Conservation (phyloP, 1,140 invertebrate genomes). For the Yoshiicerus persimilis region DNA sequence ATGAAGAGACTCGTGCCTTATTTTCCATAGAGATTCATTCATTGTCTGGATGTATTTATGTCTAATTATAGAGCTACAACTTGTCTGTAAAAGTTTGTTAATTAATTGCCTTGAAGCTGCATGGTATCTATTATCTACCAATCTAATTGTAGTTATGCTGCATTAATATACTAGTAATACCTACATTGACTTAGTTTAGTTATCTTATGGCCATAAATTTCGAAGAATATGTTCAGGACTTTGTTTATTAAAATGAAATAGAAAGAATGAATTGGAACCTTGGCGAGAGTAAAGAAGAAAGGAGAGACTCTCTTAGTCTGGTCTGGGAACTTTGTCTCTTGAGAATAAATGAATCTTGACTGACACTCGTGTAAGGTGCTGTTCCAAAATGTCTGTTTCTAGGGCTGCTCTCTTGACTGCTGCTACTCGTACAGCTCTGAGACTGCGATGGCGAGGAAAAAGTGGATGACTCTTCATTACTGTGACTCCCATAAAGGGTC, state of each 20-base stretch:
- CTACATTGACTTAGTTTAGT: too few species aligned
- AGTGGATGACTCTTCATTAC: conserved; percentile 3
- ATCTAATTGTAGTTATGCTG: too few species aligned
- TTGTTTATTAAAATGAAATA: not conserved
- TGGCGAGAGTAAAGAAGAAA: conserved; percentile 46
- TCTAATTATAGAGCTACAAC: too few species aligned
- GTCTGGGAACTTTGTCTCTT: conserved; percentile 48
- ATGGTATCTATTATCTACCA: too few species aligned
- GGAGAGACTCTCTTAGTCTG: conserved; percentile 42
- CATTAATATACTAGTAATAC: too few species aligned
- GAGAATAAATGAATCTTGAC: conserved; percentile 48
- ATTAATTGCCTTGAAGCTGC: too few species aligned
- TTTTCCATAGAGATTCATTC: too few species aligned
- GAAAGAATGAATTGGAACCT: conserved; percentile 30
- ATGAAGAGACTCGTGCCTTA: too few species aligned
- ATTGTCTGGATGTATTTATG: too few species aligned
- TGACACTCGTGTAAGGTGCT: conserved; percentile 14
- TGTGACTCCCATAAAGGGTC: conserved; percentile 40
- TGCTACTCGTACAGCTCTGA: conserved; percentile 23
- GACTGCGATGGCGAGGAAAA: conserved; percentile 32
- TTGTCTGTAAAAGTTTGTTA: too few species aligned
- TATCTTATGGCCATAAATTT: too few species aligned
- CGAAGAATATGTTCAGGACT: too few species aligned
- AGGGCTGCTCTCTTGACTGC: conserved; percentile 43
- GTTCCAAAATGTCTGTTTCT: conserved; percentile 32